A percentile compares a stretch with the other conserved stretches of the same genome.
Conservation (phyloP, 2,888 invertebrate species). For the Halocaridina rubra region DNA sequence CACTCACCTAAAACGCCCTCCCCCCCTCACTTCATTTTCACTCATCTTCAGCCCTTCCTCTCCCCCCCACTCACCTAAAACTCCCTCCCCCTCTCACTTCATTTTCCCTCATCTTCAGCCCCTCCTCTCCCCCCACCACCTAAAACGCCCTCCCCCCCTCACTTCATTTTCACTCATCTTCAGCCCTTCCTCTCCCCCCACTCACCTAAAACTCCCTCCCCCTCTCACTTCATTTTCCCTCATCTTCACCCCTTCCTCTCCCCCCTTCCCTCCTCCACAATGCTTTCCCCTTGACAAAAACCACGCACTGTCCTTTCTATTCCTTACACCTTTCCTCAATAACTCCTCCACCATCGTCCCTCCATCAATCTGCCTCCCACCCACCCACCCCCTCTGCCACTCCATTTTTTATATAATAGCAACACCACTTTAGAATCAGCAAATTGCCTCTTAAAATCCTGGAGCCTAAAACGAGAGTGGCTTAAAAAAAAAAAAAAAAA, state of each 20-base stretch:
- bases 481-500: neutral
- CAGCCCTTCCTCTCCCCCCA: neutral
- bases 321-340: neutral
- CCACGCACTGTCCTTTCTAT: neutral
- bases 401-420: neutral
- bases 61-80: neutral
- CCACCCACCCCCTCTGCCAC: neutral
- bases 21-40: neutral
- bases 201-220: neutral
- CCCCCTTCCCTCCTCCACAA: neutral
- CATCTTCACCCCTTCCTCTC: neutral
- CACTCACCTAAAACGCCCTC: neutral
- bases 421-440: neutral
- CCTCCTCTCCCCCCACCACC: neutral
- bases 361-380: neutral
- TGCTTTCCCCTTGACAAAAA: neutral
- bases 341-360: neutral
- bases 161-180: too few species aligned
- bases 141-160: neutral
- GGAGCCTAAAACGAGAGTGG: neutral
- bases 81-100: neutral
- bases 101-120: neutral
- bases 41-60: neutral
- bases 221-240: neutral
- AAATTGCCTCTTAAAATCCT: neutral